Conservation (phyloP, 2,113 vertebrate genomes). For the Pseudopodoces humilis region DNA sequence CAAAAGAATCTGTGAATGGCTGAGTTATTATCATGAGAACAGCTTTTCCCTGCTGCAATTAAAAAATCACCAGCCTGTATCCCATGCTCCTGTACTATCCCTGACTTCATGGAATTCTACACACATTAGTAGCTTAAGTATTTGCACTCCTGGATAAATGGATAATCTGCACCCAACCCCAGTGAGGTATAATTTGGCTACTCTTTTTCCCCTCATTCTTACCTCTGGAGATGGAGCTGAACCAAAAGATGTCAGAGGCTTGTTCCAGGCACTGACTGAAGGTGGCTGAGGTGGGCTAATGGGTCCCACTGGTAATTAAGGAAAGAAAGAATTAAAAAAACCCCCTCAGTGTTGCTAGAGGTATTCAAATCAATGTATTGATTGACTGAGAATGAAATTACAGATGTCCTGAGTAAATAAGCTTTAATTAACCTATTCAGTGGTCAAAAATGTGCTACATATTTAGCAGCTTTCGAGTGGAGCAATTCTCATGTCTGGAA, state of each 20-base stretch:
- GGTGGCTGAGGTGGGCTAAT: conserved; percentile 96
- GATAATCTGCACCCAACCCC: not conserved
- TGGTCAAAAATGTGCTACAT: not conserved
- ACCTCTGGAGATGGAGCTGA: conserved; percentile 87
- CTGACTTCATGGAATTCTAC: not conserved
- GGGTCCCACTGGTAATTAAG: conserved; percentile 85
- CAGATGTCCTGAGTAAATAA: not conserved
- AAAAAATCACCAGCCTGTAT: not conserved
- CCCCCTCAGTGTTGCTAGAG: fast-evolving
- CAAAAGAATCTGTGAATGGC: fast-evolving
- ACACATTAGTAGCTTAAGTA: not conserved
- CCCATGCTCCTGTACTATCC: not conserved
- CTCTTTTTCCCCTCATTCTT: not conserved
- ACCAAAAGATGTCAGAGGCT: conserved; percentile 95
- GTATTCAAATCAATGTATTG: not conserved
- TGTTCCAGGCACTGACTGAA: conserved; percentile 99
- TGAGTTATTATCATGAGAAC: not conserved
- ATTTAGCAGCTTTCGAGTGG: not conserved
- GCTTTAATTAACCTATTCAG: not conserved
- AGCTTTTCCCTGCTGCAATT: not conserved
- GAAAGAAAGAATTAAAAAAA: not conserved
- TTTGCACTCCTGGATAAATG: fast-evolving
- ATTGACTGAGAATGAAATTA: not conserved
- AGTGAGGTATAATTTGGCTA: not conserved
- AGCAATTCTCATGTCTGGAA: not conserved